Evolutionary conservation across 2,113 vertebrate species (phyloP).

Genomic region (Paradisaea rubra): DNA sequence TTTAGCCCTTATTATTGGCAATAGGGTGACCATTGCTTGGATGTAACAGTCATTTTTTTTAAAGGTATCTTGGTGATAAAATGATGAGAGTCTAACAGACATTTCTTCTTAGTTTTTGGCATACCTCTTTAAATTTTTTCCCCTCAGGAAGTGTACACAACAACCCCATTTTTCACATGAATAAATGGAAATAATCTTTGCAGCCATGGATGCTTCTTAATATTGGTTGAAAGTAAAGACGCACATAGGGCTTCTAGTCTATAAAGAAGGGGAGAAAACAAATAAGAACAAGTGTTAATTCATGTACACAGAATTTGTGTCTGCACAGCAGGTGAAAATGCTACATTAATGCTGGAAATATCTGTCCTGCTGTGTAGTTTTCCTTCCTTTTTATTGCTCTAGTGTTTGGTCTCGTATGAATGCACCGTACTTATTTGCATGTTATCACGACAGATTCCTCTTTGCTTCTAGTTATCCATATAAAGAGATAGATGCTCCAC

Average conservation of each 20-base stretch:
- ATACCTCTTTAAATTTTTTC: not conserved
- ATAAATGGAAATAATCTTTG: conserved; percentile 25
- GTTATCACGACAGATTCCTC: conserved; percentile 18
- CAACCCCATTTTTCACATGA: not conserved
- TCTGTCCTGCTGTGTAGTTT: conserved; percentile 42
- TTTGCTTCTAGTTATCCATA: conserved; percentile 1
- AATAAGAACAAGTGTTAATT: conserved; percentile 58
- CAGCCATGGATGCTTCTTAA: conserved; percentile 1
- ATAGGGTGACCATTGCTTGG: not conserved
- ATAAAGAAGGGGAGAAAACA: conserved; percentile 60
- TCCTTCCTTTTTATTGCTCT: conserved; percentile 38
- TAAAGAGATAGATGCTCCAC: not conserved
- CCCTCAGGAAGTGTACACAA: not conserved
- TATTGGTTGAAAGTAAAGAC: conserved; percentile 5
- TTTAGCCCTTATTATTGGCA: not conserved
- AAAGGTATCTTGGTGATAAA: not conserved
- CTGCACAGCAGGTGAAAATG: conserved; percentile 39
- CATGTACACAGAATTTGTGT: conserved; percentile 13
- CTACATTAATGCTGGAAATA: conserved; percentile 36
- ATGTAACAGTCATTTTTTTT: not conserved
- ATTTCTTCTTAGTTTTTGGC: conserved; percentile 8
- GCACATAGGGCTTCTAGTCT: not conserved
- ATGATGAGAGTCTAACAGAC: not conserved
- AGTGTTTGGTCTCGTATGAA: conserved; percentile 29
- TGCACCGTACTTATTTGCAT: conserved; percentile 35